Evolutionary conservation across 2,888 invertebrate genomes (phyloP).

Genomic region (Bhutanitis thaidina): DNA sequence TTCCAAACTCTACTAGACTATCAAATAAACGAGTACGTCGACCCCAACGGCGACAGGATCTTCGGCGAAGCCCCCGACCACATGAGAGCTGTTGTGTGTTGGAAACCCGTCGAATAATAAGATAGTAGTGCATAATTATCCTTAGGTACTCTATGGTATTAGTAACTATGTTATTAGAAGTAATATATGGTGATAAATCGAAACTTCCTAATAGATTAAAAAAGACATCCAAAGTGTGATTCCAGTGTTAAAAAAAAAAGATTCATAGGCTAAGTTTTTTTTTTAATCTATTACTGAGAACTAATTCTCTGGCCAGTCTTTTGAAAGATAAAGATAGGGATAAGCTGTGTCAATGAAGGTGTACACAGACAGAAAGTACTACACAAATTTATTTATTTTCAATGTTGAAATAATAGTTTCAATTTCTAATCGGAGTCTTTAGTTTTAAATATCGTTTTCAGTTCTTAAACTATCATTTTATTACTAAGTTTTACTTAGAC

Average conservation of each 20-base stretch:
- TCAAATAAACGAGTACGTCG: constrained; percentile 89
- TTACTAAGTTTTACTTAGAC: too few species aligned
- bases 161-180: background rate
- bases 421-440: too few species aligned
- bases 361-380: too few species aligned
- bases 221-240: constrained; percentile 5
- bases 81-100: constrained; percentile 88
- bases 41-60: constrained; percentile 84
- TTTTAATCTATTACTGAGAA: too few species aligned
- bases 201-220: constrained; percentile 8
- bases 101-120: constrained; percentile 80
- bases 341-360: too few species aligned
- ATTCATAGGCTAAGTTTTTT: too few species aligned
- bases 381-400: too few species aligned
- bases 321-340: too few species aligned
- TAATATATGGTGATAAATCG: background rate
- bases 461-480: too few species aligned
- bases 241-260: background rate
- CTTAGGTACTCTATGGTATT: constrained; percentile 6
- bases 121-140: background rate
- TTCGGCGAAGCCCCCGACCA: constrained; percentile 88
- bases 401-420: too few species aligned
- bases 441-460: too few species aligned
- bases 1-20: constrained; percentile 88
- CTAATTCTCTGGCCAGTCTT: background rate